Evolutionary conservation across 1,140 invertebrate species (phyloP), one percentile per base, ranked within the genome.

Genomic region (Acromyrmex echinatior): DNA sequence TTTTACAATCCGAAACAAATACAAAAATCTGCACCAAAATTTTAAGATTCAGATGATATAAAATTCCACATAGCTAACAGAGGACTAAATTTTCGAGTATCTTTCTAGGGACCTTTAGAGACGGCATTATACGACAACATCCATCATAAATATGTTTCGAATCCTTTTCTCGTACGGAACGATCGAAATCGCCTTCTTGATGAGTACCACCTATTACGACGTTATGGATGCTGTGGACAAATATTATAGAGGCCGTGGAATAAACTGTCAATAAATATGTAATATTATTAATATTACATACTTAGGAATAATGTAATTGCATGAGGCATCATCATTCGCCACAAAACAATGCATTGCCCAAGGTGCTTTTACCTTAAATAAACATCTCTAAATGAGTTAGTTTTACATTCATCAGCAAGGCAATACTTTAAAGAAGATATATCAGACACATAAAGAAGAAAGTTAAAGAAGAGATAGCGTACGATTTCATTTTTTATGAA

Each of bases 291-390:
- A 51, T 62, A n/a, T 45, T 88, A 21, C 81, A 85, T 96, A 98
- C 97, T 98, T 98, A 45, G 97, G 97, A 92, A 98, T 97, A 39
- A 98, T 96, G 90, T 98, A 98, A 93, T 97, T 96, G 71, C 96
- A 35, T 35, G 31, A 96, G 81, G 96, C 94, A 70, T 96, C 96
- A 35, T 95, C 95, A 31, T 96, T 96, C 79, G 96, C 96, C 9
- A 97, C 86, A 18, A 97, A 90, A 14, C 92, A 94, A 35, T 96
- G 94, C 88, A 96, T 96, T 7, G 96, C 92, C 97, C 97, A 97
- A 16, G 96, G 96, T 25, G 97, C 97, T 86, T 95, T 93, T 5
- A 97, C 96, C 97, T 96, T 89, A 18, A 94, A 95, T 87, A 63
- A n/a, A 84, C 21, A 31, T 16, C 28, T 10, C 2, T 51, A 35